Evolutionary conservation across 2,888 invertebrate species (phyloP).

Genomic region (Hirtodrosophila histrioides): DNA sequence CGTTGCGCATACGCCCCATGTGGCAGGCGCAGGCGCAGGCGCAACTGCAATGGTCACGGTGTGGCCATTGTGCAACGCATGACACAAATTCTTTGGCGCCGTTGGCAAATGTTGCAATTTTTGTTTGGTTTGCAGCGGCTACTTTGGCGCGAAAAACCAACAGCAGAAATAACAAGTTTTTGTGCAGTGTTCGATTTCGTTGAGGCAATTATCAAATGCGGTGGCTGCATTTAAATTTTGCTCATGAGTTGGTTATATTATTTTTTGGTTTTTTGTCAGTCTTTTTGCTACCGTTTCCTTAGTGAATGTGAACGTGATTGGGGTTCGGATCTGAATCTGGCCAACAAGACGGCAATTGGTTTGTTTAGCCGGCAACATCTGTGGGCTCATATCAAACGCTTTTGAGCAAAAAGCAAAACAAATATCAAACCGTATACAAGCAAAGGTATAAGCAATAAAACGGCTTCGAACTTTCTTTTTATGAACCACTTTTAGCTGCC

Average conservation of each 20-base stretch:
- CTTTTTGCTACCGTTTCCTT: slow-evolving; percentile 47
- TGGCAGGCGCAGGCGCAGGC: slow-evolving; percentile 6
- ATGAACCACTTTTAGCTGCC: slow-evolving; percentile 69
- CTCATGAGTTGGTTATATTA: slow-evolving; percentile 14
- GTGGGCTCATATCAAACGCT: slow-evolving; percentile 35
- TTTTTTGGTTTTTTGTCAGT: background rate
- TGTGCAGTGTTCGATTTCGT: slow-evolving; percentile 16
- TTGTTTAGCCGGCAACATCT: slow-evolving; percentile 35
- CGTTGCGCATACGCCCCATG: slow-evolving; percentile 62
- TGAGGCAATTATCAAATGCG: slow-evolving; percentile 48
- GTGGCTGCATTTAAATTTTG: slow-evolving; percentile 41
- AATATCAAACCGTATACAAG: slow-evolving; percentile 11
- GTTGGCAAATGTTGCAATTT: slow-evolving; percentile 57
- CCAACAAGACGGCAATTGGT: slow-evolving; percentile 14
- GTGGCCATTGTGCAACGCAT: slow-evolving; percentile 63
- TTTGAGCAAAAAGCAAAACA: slow-evolving; percentile 9
- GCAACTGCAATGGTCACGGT: slow-evolving; percentile 20
- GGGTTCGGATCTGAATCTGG: slow-evolving; percentile 22
- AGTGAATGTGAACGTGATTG: slow-evolving; percentile 44
- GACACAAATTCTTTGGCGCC: slow-evolving; percentile 71
- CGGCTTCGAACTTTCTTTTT: slow-evolving; percentile 70
- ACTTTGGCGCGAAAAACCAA: slow-evolving; percentile 35
- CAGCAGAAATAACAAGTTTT: slow-evolving; percentile 41
- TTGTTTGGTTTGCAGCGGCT: slow-evolving; percentile 7
- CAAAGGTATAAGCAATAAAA: slow-evolving; percentile 30